Evolutionary conservation across 2,888 invertebrate species (phyloP), one percentile per base, ranked within the genome.

Genomic region (Cephus rjabovi): DNA sequence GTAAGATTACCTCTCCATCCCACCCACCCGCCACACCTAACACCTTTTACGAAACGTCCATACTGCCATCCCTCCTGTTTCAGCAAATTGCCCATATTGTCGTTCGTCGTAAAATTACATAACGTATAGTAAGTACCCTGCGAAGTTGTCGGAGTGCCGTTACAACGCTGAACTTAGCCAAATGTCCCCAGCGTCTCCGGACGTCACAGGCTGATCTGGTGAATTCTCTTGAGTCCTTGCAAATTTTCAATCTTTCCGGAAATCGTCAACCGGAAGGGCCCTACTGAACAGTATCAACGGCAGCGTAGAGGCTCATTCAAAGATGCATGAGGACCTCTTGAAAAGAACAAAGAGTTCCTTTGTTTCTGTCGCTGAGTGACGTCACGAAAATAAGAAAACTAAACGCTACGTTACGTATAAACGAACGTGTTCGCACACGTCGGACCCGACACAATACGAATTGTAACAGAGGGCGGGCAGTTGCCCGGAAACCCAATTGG

Each of bases 11-110:
- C 73, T 12, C 23, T 34, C 35, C 33, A 1, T 12, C 70, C 30
- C 9, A 33, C 71, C 15, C 23, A 23, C 9, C 23, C 56, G 0
- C 23, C 23, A 2, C 23, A 56, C 23, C 9, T 56, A 2, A 23
- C 1, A 56, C 23, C 56, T 23, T 23, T 23, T 23, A 1, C 56
- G 23, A 56, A 23, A 56, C 9, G 23, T 56, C 56, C 23, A 23
- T 56, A 56, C 23, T 56, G 6, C 23, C 56, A 23, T 56, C 23
- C 23, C 56, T 37, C 34, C 15, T 34, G 34, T 37, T 15, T 23
- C 34, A 56, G 68, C 35, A 70, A 70, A 75, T 77, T 70, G 34
- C 31, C 70, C 75, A 69, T 77, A 77, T 77, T 77, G 77, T 37
- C 56, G 23, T 23, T 56, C 69, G 68, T 37, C 33, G 6, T 75